A percentile compares a stretch with the other conserved stretches of the same genome.
phyloP scores from a whole-genome alignment of 2,888 invertebrate genomes.

The Dolomedes plantarius region DNA sequence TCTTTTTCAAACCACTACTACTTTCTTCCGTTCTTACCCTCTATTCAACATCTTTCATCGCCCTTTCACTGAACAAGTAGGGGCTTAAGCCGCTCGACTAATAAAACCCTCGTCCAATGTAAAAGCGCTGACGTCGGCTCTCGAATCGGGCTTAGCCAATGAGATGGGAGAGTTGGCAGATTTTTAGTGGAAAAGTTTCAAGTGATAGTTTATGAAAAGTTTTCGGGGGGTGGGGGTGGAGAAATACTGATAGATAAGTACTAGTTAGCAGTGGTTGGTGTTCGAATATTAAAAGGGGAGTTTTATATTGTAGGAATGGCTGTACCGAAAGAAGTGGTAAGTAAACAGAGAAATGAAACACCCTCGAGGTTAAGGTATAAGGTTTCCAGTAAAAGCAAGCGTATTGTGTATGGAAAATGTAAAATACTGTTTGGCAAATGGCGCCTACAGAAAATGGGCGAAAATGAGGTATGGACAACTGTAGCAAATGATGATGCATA shows the following conservation, averaged over 20 bases:
- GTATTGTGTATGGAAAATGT: too few relatives aligned
- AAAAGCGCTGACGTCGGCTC: constrained; percentile 56
- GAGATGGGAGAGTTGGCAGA: background rate
- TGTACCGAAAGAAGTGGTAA: background rate
- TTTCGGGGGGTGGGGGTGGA: too few relatives aligned
- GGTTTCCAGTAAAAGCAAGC: too few relatives aligned
- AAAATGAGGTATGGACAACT: too few relatives aligned
- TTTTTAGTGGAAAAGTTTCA: background rate
- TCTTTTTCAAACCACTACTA: background rate
- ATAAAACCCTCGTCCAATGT: constrained; percentile 44
- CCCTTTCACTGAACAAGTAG: constrained; percentile 41
- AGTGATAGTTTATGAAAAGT: background rate
- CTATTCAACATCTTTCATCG: constrained; percentile 29
- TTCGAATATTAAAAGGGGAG: background rate
- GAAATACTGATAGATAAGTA: background rate
- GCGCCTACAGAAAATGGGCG: too few relatives aligned
- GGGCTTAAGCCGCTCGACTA: constrained; percentile 52
- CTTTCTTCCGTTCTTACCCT: constrained; percentile 4
- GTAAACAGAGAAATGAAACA: background rate
- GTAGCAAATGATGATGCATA: too few relatives aligned
- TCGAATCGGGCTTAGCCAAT: background rate
- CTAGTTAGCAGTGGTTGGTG: background rate
- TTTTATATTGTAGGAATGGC: background rate
- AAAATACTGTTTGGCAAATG: too few relatives aligned
- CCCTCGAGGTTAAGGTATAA: too few relatives aligned